A percentile compares a stretch with the other conserved stretches of the same genome.
These are phyloP conservation scores for Elephantulus edwardii DNA, from an alignment of 2,113 vertebrate genomes.

Conservation along the genomic window DNA sequence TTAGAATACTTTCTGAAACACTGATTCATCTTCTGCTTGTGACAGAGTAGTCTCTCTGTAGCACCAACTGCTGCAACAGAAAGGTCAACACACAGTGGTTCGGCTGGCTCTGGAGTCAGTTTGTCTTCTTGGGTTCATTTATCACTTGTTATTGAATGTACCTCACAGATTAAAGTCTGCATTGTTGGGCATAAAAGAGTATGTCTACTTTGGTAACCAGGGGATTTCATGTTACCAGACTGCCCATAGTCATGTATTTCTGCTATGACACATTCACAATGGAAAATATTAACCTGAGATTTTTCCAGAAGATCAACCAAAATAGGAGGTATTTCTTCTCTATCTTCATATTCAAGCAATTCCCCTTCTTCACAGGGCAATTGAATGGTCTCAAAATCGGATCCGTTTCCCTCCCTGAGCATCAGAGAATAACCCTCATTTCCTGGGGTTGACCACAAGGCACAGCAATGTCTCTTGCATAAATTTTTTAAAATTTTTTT, in stretches of 20 bases:
- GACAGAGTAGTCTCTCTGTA: conserved; percentile 92
- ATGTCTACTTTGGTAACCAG: conserved; percentile 91
- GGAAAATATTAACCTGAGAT: conserved; percentile 94
- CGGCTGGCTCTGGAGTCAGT: conserved; percentile 93
- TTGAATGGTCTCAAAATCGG: conserved; percentile 92
- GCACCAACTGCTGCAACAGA: conserved; percentile 93
- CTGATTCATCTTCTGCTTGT: conserved; percentile 96
- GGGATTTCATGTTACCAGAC: conserved; percentile 86
- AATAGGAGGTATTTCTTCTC: conserved; percentile 93
- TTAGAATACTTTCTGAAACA: conserved; percentile 89
- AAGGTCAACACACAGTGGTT: conserved; percentile 95
- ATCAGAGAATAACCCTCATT: conserved; percentile 96
- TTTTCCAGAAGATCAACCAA: conserved; percentile 94
- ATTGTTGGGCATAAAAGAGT: conserved; percentile 93
- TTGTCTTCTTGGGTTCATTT: conserved; percentile 97
- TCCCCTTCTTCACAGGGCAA: conserved; percentile 92
- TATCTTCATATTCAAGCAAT: conserved; percentile 94
- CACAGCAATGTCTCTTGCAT: conserved; percentile 91
- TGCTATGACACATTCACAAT: conserved; percentile 95
- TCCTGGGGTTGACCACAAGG: conserved; percentile 93
- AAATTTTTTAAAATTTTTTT: too few species aligned
- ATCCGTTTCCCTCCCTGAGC: conserved; percentile 93
- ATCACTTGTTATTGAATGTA: conserved; percentile 92
- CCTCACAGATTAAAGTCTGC: conserved; percentile 95
- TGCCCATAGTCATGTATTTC: conserved; percentile 96